Evolutionary conservation across 2,888 invertebrate species (phyloP).

Genomic region (Coleophora flavipennella): DNA sequence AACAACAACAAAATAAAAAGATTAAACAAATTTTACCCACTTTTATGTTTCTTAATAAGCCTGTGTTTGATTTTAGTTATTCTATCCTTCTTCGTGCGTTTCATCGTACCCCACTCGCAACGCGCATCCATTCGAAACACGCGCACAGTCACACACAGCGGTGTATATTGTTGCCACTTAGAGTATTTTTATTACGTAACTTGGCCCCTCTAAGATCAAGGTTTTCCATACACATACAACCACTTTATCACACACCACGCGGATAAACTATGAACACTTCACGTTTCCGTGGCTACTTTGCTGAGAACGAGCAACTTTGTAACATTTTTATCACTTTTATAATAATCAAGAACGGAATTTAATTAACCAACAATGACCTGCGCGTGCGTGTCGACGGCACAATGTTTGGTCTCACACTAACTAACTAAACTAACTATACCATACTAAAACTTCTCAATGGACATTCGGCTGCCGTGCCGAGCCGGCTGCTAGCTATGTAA

Average conservation of each 20-base stretch:
- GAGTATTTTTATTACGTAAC: slow-evolving; percentile 7
- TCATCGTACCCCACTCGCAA: slow-evolving; percentile 35
- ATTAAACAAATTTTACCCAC: slow-evolving; percentile 32
- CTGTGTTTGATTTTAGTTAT: slow-evolving; percentile 57
- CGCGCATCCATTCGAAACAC: slow-evolving; percentile 31
- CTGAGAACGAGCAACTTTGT: not conserved
- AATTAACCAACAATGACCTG: slow-evolving; percentile 22
- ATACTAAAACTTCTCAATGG: slow-evolving; percentile 44
- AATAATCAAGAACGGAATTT: slow-evolving; percentile 5
- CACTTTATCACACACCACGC: not conserved
- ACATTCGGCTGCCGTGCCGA: not conserved
- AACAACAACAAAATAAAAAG: too few species aligned
- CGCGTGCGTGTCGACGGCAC: slow-evolving; percentile 47
- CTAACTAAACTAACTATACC: too few species aligned
- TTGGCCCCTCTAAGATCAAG: slow-evolving; percentile 3
- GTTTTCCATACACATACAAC: slow-evolving; percentile 2
- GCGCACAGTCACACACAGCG: slow-evolving; percentile 12
- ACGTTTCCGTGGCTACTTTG: too few species aligned
- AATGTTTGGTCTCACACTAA: slow-evolving; percentile 35
- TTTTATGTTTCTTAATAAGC: slow-evolving; percentile 54
- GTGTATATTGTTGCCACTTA: not conserved
- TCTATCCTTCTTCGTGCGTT: slow-evolving; percentile 52
- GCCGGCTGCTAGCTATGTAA: slow-evolving; percentile 28
- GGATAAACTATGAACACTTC: not conserved
- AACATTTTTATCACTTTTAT: not conserved